Evolutionary conservation across 2,888 invertebrate genomes (phyloP).

Genomic region (Coenonympha arcania): DNA sequence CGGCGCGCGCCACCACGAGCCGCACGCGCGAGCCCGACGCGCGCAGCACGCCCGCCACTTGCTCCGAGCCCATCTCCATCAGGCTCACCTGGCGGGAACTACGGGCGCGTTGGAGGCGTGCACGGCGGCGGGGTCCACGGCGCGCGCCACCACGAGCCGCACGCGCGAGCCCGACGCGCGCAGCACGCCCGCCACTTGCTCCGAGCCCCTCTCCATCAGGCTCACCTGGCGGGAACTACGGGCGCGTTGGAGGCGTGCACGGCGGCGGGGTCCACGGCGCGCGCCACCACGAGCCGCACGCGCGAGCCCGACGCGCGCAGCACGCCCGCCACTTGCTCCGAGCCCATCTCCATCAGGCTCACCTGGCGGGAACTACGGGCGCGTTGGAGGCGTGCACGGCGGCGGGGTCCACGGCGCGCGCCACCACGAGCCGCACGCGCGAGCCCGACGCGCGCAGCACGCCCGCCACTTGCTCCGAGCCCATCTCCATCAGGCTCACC

Average conservation of each 20-base stretch:
- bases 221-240: slow-evolving; percentile 58
- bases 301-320: too few relatives aligned
- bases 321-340: too few relatives aligned
- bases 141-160: slow-evolving; percentile 93
- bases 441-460: slow-evolving; percentile 96
- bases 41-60: too few relatives aligned
- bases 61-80: not conserved
- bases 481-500: too few relatives aligned
- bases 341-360: not conserved
- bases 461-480: slow-evolving; percentile 97
- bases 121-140: slow-evolving; percentile 83
- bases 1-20: too few relatives aligned
- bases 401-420: slow-evolving; percentile 89
- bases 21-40: too few relatives aligned
- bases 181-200: slow-evolving; percentile 95
- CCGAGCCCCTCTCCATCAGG: slow-evolving; percentile 98
- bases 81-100: slow-evolving; percentile 75
- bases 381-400: slow-evolving; percentile 76
- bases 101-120: slow-evolving; percentile 78
- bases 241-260: too few relatives aligned
- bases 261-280: too few relatives aligned
- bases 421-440: slow-evolving; percentile 94
- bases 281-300: too few relatives aligned
- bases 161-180: slow-evolving; percentile 97
- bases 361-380: slow-evolving; percentile 79